Evolutionary conservation across 2,113 vertebrate species (phyloP), one percentile per base, ranked within the genome.

Genomic region (Syngnathoides biaculeatus): DNA sequence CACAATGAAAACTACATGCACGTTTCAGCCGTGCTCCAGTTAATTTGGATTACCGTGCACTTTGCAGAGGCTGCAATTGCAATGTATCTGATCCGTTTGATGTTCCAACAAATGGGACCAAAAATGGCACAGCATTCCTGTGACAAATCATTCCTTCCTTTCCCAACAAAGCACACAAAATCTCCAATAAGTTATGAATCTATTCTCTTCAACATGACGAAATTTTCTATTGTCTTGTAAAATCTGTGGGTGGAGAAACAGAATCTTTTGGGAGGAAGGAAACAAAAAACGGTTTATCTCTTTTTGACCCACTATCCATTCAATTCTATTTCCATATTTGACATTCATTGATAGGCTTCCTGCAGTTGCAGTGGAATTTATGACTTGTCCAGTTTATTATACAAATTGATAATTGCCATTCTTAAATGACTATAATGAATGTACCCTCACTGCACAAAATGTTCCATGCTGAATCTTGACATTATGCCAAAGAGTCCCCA

Each of bases 321-420:
- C 68, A 67, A 74, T 58, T 64, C 63, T 59, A 86, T 91, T 89
- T 87, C 76, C 78, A 89, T 90, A 83, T 88, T 81, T 84, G 80
- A 88, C 84, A 86, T 84, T 84, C 85, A 86, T 68, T 70, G 77
- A 59, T 57, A 42, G 50, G 52, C 63, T 63, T 79, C 75, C 73
- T 71, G 71, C 68, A 66, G 62, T 80, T 72, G 62, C 72, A 57
- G 56, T 78, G 45, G 70, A 78, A 89, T 88, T 88, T 71, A 84
- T 64, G 77, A 83, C 69, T 81, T 86, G 70, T 73, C 82, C 69
- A 77, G 83, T 85, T 90, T 85, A 82, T 87, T 87, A 40, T 83
- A 69, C 64, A 72, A 85, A 91, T 86, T 88, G 90, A 91, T 90
- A 89, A 83, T 81, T 88, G 83, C 73, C 87, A 88, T 89, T 87